These are phyloP conservation scores for Poeciliopsis infans DNA, from an alignment of 2,797 vertebrate species.

Conservation along the genomic window DNA sequence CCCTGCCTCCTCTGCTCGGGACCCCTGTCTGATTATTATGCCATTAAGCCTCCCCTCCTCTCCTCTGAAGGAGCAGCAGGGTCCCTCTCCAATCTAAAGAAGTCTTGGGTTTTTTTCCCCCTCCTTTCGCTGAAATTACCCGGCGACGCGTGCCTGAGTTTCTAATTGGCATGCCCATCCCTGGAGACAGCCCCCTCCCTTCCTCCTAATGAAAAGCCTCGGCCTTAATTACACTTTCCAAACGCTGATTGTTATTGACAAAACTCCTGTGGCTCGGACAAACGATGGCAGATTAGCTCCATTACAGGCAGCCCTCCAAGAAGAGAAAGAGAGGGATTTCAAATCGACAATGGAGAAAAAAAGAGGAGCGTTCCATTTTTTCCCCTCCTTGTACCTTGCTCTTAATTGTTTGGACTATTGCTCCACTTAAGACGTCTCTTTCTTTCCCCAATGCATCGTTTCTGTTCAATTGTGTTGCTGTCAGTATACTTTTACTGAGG, in stretches of 20 bases:
- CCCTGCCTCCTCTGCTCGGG: slow-evolving; percentile 71
- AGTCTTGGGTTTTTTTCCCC: slow-evolving; percentile 80
- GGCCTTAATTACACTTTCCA: slow-evolving; percentile 91
- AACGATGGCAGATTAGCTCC: slow-evolving; percentile 89
- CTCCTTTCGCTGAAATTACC: slow-evolving; percentile 87
- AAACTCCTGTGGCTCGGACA: slow-evolving; percentile 90
- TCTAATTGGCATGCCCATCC: slow-evolving; percentile 87
- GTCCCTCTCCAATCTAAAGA: slow-evolving; percentile 88
- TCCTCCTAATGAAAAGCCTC: slow-evolving; percentile 89
- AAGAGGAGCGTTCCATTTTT: slow-evolving; percentile 69
- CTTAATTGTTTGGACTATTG: slow-evolving; percentile 81
- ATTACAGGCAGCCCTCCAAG: slow-evolving; percentile 87
- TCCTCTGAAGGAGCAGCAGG: slow-evolving; percentile 83
- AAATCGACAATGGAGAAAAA: slow-evolving; percentile 76
- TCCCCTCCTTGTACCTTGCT: slow-evolving; percentile 70
- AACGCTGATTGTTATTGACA: slow-evolving; percentile 92
- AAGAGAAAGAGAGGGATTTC: slow-evolving; percentile 82
- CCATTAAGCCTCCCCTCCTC: slow-evolving; percentile 83
- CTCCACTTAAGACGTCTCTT: slow-evolving; percentile 78
- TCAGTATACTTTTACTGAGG: slow-evolving; percentile 69
- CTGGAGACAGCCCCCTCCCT: slow-evolving; percentile 85
- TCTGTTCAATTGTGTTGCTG: slow-evolving; percentile 71
- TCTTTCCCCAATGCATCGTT: slow-evolving; percentile 65
- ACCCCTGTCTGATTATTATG: slow-evolving; percentile 87
- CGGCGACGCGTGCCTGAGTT: slow-evolving; percentile 88